phyloP scores from a whole-genome alignment of 92 coral and sea anemone species.

The Bergia sp. region DNA sequence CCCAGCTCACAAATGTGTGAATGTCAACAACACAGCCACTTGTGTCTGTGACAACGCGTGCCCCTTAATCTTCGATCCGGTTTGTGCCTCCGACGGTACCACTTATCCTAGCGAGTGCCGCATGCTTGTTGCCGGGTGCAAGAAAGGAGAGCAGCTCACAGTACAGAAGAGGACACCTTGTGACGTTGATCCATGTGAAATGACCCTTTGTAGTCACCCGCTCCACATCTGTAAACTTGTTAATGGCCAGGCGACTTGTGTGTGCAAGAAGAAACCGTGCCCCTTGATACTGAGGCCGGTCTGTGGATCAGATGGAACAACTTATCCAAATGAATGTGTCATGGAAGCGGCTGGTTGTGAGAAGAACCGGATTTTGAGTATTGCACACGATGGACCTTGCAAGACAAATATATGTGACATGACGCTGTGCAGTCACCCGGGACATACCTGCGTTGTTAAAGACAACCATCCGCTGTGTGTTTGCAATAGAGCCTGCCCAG shows the following conservation, averaged over 20 bases:
- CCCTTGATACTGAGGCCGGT: conserved; percentile 54
- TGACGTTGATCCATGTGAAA: conserved; percentile 49
- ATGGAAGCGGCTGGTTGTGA: conserved; percentile 41
- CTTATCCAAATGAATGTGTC: conserved; percentile 65
- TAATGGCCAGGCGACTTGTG: conserved; percentile 64
- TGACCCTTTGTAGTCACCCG: conserved; percentile 54
- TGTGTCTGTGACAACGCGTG: conserved; percentile 73
- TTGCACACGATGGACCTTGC: conserved; percentile 17
- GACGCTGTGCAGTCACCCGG: conserved; percentile 45
- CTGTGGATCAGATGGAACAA: conserved; percentile 81
- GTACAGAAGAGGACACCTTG: conserved; percentile 56
- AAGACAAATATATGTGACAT: conserved; percentile 38
- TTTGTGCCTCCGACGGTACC: conserved; percentile 89
- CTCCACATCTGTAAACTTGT: conserved; percentile 52
- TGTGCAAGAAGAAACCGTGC: conserved; percentile 52
- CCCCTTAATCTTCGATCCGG: conserved; percentile 63
- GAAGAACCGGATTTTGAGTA: conserved; percentile 28
- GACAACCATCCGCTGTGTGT: conserved; percentile 47
- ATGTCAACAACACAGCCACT: conserved; percentile 59
- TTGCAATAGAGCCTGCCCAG: conserved; percentile 25
- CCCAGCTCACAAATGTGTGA: conserved; percentile 59
- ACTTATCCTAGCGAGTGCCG: conserved; percentile 79
- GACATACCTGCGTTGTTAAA: conserved; percentile 46
- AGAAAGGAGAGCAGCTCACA: conserved; percentile 50
- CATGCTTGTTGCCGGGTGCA: conserved; percentile 66